Evolutionary conservation across 2,888 invertebrate species (phyloP).

Genomic region (Ethmia dodecea): DNA sequence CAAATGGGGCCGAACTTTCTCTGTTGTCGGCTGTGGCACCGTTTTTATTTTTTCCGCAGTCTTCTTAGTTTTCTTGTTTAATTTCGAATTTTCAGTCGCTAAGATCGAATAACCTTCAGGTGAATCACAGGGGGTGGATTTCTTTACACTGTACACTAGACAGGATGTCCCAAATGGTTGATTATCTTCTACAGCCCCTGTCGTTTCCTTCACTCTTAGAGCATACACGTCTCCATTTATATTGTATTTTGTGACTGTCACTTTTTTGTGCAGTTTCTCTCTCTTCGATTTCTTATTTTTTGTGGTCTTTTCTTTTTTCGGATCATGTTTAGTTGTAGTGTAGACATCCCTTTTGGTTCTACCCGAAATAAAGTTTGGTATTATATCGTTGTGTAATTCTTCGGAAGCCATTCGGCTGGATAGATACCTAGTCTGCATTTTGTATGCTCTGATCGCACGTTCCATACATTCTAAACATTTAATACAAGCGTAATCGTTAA

Average conservation of each 20-base stretch:
- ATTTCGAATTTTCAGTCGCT: constrained; percentile 30
- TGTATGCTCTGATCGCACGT: constrained; percentile 35
- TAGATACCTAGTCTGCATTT: constrained; percentile 15
- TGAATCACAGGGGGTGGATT: constrained; percentile 42
- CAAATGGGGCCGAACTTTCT: background rate
- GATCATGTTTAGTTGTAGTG: constrained; percentile 12
- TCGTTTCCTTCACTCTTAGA: constrained; percentile 46
- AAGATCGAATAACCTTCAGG: constrained; percentile 37
- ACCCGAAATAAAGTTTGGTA: constrained; percentile 20
- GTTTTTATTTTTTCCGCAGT: background rate
- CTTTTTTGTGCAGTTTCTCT: constrained; percentile 25
- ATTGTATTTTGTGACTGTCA: constrained; percentile 47
- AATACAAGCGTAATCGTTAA: constrained; percentile 33
- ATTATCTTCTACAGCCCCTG: constrained; percentile 16
- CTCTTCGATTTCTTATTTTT: constrained; percentile 26
- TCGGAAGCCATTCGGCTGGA: constrained; percentile 17
- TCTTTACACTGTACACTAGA: constrained; percentile 45
- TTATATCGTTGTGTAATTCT: constrained; percentile 28
- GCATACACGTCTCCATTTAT: constrained; percentile 42
- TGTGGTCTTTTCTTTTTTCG: constrained; percentile 19
- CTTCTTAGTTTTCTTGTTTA: constrained; percentile 25
- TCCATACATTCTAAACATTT: constrained; percentile 46
- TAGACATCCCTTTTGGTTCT: constrained; percentile 29
- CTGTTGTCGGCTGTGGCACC: background rate
- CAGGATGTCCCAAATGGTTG: constrained; percentile 25